These are phyloP conservation scores for Ptiloglossa arizonensis DNA, from an alignment of 1,140 invertebrate species.

Conservation along the genomic window DNA sequence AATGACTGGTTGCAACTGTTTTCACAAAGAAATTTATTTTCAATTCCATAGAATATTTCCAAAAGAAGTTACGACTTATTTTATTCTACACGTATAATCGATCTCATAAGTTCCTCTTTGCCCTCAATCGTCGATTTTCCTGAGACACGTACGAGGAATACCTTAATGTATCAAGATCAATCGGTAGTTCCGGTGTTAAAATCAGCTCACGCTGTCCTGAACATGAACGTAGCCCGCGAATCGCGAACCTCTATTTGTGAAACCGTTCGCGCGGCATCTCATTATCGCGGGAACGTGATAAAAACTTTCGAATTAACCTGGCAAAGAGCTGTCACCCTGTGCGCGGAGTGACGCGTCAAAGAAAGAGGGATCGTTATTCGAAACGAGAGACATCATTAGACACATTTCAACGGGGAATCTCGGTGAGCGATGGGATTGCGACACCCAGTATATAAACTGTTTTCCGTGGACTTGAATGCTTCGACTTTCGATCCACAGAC, in stretches of 20 bases:
- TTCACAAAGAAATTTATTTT: no score
- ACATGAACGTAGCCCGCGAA: not conserved
- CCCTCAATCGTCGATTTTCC: no score
- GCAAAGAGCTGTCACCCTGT: constrained; percentile 24
- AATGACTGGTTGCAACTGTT: no score
- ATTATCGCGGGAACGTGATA: constrained; percentile 18
- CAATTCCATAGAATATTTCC: no score
- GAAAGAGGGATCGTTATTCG: constrained; percentile 32
- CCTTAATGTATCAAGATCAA: no score
- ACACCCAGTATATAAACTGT: not conserved
- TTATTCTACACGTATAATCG: no score
- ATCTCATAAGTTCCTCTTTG: no score
- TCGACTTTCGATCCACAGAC: not conserved
- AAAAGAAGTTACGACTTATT: no score
- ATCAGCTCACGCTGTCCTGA: no score
- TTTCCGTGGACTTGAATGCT: not conserved
- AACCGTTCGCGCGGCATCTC: constrained; percentile 31
- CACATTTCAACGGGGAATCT: not conserved
- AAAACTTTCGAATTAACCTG: constrained; percentile 33
- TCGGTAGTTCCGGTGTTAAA: no score
- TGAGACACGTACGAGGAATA: no score
- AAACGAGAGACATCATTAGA: constrained; percentile 25
- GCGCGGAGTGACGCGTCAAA: constrained; percentile 9
- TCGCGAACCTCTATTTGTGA: not conserved
- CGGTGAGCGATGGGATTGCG: not conserved